Conservation (phyloP, 2,888 invertebrate species). For the Mayetiola destructor region DNA sequence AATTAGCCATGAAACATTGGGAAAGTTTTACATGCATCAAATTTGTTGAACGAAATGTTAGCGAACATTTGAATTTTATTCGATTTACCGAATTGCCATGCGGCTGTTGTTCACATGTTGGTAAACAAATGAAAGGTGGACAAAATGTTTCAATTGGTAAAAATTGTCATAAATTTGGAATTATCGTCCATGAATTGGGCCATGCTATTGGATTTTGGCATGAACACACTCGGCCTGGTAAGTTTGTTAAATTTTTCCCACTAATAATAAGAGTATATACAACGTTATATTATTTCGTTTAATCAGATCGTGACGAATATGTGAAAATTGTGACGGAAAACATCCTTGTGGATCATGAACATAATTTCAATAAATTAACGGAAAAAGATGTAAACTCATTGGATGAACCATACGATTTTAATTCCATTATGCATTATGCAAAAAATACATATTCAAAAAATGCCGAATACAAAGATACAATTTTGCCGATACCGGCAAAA, state of each 20-base stretch:
- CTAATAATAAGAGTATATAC: no score
- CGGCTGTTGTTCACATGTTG: conserved; percentile 97
- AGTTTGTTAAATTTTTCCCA: no score
- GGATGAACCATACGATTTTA: conserved; percentile 85
- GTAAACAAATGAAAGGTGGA: conserved; percentile 88
- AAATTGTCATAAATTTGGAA: conserved; percentile 98
- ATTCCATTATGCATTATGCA: conserved; percentile 98
- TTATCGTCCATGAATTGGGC: conserved; percentile 92
- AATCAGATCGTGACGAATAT: conserved; percentile 89
- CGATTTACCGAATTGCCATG: conserved; percentile 91
- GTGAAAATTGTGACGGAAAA: conserved; percentile 94
- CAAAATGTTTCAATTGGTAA: conserved; percentile 94
- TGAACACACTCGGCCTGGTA: conserved; percentile 93
- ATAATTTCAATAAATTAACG: conserved; percentile 95
- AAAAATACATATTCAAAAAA: conserved; percentile 91
- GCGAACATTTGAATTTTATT: conserved; percentile 86
- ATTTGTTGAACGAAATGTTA: conserved; percentile 77
- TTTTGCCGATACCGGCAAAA: neutral
- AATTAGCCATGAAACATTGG: conserved; percentile 98
- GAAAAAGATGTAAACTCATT: conserved; percentile 97
- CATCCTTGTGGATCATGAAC: conserved; percentile 96
- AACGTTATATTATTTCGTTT: no score
- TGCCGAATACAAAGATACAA: neutral
- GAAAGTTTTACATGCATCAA: conserved; percentile 96
- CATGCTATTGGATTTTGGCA: conserved; percentile 98